Evolutionary conservation across 2,888 invertebrate genomes (phyloP), one percentile per base, ranked within the genome.

Genomic region (Nomada hirtipes): DNA sequence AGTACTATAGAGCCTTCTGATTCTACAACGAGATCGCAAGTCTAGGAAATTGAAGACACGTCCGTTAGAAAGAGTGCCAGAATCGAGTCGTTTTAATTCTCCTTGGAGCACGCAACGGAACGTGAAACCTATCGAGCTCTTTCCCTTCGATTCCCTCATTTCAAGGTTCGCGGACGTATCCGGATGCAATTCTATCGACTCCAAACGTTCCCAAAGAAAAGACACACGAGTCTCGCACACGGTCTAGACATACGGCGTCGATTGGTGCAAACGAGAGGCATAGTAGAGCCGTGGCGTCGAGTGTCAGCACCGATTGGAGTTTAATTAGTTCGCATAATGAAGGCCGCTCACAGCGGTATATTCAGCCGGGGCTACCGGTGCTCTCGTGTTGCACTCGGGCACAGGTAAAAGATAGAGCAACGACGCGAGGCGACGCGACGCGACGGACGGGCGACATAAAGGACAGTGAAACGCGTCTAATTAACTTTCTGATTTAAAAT

Each of bases 401-500:
- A 61, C 60, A 65, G 59, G 57, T 71, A 87, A 82, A 82, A 74
- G 72, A 64, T 78, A 76, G 53, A 55, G 44, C 20, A 23, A 61
- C 78, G 74, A 76, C 64, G 73, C 76, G 83, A 86, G 75, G 71
- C 88, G 88, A 89, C 86, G 36, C 78, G 74, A 76, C 64, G 73
- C 76, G 83, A 86, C 82, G 78, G 74, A 84, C 82, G 80, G 75
- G 71, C 88, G 88, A 89, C 86, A 85, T 85, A 88, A 89, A 86
- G 86, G 88, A 91, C 91, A 89, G 89, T 86, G 89, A 90, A 90
- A 89, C 90, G 89, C 90, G 90, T 90, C 91, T 92, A 92, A 92
- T 92, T 92, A 92, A 92, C 91, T 91, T 91, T 92, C 91, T 89
- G 91, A 92, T 92, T 92, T 91, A 90, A 92, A 92, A 91, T 92